A percentile compares a stretch with the other conserved stretches of the same genome.
Conservation (phyloP, 2,113 vertebrate genomes). For the Suricata suricatta region DNA sequence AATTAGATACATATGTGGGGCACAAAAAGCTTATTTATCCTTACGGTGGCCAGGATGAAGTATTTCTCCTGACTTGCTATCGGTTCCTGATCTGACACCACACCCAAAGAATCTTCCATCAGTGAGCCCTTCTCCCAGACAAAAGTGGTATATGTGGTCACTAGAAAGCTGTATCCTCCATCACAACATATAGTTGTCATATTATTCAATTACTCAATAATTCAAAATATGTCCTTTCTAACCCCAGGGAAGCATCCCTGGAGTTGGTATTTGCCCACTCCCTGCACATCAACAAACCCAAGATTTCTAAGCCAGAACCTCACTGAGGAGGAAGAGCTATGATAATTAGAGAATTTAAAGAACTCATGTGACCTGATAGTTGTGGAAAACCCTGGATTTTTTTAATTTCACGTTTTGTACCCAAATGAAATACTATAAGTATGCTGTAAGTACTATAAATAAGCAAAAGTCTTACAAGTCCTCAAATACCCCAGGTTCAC, state of each 20-base stretch:
- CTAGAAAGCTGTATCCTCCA: background rate
- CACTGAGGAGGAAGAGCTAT: conserved; percentile 92
- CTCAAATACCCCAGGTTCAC: background rate
- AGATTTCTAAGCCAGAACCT: conserved; percentile 92
- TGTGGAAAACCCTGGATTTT: conserved; percentile 91
- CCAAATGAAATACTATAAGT: conserved; percentile 87
- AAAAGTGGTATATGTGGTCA: background rate
- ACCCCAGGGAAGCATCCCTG: conserved; percentile 84
- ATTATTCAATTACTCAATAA: background rate
- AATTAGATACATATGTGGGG: background rate
- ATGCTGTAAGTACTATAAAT: background rate
- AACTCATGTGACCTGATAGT: conserved; percentile 90
- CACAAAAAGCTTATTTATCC: background rate
- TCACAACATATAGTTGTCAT: background rate
- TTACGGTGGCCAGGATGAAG: background rate
- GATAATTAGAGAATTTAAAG: conserved; percentile 92
- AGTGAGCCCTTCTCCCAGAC: background rate
- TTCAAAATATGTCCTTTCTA: background rate
- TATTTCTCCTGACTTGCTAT: background rate
- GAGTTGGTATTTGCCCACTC: conserved; percentile 88
- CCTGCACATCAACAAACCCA: conserved; percentile 90
- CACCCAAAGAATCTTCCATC: background rate
- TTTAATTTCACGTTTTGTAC: conserved; percentile 94
- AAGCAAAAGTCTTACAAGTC: background rate
- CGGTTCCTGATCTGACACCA: background rate